Conservation (phyloP, 2,888 invertebrate genomes). For the Watsonalla cultraria region DNA sequence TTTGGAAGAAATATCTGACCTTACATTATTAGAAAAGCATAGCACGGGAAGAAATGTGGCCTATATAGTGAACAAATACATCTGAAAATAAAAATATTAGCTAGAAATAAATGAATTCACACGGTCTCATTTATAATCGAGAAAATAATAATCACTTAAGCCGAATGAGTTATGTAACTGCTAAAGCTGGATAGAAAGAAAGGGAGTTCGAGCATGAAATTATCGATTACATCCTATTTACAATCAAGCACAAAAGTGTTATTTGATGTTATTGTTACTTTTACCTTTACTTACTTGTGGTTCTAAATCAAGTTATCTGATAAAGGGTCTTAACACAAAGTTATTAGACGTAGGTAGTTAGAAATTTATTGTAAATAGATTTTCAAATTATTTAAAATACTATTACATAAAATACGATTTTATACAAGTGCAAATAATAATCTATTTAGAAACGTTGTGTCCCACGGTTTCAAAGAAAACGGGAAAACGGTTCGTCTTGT, state of each 20-base stretch:
- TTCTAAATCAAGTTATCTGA: conserved; percentile 34
- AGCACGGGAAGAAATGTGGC: no score
- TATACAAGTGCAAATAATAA: conserved; percentile 54
- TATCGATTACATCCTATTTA: conserved; percentile 23
- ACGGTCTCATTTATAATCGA: no score
- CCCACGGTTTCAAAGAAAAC: conserved; percentile 28
- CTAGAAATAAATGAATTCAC: no score
- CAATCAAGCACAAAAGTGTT: conserved; percentile 22
- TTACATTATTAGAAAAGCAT: no score
- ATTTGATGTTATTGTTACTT: conserved; percentile 4
- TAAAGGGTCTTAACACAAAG: conserved; percentile 50
- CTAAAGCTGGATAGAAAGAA: conserved; percentile 19
- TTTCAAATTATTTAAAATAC: conserved; percentile 31
- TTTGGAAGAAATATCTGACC: no score
- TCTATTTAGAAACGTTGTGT: conserved; percentile 35
- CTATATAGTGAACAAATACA: no score
- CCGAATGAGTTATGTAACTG: conserved; percentile 15
- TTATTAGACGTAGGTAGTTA: conserved; percentile 55
- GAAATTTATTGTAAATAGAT: conserved; percentile 62
- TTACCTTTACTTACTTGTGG: conserved; percentile 15
- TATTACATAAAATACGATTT: conserved; percentile 40
- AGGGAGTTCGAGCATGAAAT: conserved; percentile 13
- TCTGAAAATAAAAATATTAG: no score
- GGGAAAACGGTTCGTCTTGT: conserved; percentile 30
- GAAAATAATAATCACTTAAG: no score